A percentile compares a stretch with the other conserved stretches of the same genome.
phyloP scores from a whole-genome alignment of 2,113 vertebrate species.

The Climacteris rufus region DNA sequence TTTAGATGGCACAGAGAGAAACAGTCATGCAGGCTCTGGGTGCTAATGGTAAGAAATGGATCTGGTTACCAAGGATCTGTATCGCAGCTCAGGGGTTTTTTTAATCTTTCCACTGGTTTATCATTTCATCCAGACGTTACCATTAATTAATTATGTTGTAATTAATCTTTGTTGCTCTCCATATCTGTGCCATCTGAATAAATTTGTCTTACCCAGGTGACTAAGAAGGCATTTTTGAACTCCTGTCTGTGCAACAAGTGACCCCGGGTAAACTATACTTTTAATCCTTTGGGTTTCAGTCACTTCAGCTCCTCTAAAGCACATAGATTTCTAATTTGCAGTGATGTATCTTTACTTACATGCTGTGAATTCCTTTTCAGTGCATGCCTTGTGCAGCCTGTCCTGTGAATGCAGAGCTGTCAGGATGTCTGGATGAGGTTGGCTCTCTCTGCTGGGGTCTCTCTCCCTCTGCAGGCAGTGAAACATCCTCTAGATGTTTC shows the following conservation, averaged over 20 bases:
- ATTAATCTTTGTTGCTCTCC: slow-evolving; percentile 1
- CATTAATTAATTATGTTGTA: slow-evolving; percentile 46
- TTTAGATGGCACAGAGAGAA: not conserved
- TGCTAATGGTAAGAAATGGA: not conserved
- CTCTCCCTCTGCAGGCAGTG: not conserved
- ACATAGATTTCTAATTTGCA: fast-evolving
- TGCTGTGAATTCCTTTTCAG: not conserved
- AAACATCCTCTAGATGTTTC: not conserved
- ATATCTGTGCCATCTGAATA: not conserved
- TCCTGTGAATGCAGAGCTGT: not conserved
- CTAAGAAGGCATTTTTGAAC: not conserved
- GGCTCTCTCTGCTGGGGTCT: not conserved
- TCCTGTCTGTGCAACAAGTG: not conserved
- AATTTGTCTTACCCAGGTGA: not conserved
- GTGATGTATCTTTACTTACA: fast-evolving
- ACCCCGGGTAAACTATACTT: not conserved
- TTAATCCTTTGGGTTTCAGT: not conserved
- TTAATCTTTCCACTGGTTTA: slow-evolving; percentile 25
- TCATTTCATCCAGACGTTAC: slow-evolving; percentile 39
- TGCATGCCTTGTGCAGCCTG: fast-evolving
- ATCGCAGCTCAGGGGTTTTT: not conserved
- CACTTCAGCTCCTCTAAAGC: not conserved
- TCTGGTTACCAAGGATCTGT: not conserved
- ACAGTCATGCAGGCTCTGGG: not conserved
- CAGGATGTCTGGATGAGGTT: not conserved